Evolutionary conservation across 2,888 invertebrate genomes (phyloP), one percentile per base, ranked within the genome.

Genomic region (Sphaerophoria taeniata): DNA sequence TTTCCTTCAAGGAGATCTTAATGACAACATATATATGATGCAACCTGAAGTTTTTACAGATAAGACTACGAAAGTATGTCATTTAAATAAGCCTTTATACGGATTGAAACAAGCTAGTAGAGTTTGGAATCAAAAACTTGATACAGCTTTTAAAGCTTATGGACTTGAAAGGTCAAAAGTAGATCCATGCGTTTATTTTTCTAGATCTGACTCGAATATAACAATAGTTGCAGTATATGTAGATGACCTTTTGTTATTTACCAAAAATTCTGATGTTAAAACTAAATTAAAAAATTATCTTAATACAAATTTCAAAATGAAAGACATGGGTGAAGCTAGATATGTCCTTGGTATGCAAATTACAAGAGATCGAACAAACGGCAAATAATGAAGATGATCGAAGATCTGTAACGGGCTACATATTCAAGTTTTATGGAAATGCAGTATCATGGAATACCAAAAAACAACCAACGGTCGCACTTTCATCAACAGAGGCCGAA

Each of bases 221-320:
- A 14, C 16, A n/a, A 49, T 49, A 3, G 49, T 49, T 9, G 49
- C 49, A 49, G 14, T 49, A 4, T 14, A 2, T 14, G 14, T 14
- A n/a, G 14, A n/a, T 49, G 49, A 49, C 11, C n/a, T 49, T 49
- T 14, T 49, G 16, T 14, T 49, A 14, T 49, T 14, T 49, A 14
- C 49, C 14, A 49, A 49, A 14, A 49, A 49, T 49, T 9, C 11
- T 14, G 49, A 49, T 49, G 14, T 49, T 16, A 49, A 49, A 49
- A 49, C 6, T 49, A 49, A 45, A 45, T 4, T 11, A 9, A 45
- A 45, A 11, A 11, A 4, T 9, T 45, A 45, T 45, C 45, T 7
- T 49, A n/a, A 49, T 49, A 49, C 4, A 6, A 49, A n/a, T 49
- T 49, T 49, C 49, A 49, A 49, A 49, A 49, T 49, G 14, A 49